A percentile compares a stretch with the other conserved stretches of the same genome.
phyloP scores from a whole-genome alignment of 2,113 vertebrate genomes.

The Solea solea region DNA sequence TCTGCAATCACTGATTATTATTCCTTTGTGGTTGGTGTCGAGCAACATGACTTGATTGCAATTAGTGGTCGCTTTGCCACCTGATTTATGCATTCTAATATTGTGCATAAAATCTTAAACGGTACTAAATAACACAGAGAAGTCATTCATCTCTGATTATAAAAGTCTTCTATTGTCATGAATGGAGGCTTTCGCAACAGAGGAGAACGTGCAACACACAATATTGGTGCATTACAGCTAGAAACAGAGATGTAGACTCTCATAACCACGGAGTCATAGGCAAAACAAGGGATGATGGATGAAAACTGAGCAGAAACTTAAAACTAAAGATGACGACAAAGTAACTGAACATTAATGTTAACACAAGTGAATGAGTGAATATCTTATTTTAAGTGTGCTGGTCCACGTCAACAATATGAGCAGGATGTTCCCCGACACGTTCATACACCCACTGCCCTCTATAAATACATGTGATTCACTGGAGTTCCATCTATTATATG shows the following conservation, averaged over 20 bases:
- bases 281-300: background rate
- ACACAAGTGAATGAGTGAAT: background rate
- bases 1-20: slow-evolving; percentile 15
- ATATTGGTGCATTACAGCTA: background rate
- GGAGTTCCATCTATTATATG: slow-evolving; percentile 34
- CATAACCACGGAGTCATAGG: too few species aligned
- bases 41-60: slow-evolving; percentile 3
- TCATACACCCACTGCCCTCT: slow-evolving; percentile 4
- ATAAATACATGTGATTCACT: slow-evolving; percentile 40
- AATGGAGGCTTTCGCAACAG: too few species aligned
- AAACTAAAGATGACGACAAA: too few species aligned
- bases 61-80: slow-evolving; percentile 6
- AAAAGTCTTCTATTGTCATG: background rate
- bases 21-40: background rate
- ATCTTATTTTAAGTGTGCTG: slow-evolving; percentile 10
- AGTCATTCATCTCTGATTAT: background rate
- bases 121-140: background rate
- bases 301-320: too few species aligned
- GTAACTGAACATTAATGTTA: background rate
- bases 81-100: background rate
- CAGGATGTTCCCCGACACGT: slow-evolving; percentile 10
- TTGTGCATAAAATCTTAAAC: background rate
- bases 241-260: too few species aligned
- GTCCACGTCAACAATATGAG: slow-evolving; percentile 7
- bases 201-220: background rate